A percentile compares a stretch with the other conserved stretches of the same genome.
phyloP scores from a whole-genome alignment of 2,797 vertebrate genomes.

The Diceros bicornis region DNA sequence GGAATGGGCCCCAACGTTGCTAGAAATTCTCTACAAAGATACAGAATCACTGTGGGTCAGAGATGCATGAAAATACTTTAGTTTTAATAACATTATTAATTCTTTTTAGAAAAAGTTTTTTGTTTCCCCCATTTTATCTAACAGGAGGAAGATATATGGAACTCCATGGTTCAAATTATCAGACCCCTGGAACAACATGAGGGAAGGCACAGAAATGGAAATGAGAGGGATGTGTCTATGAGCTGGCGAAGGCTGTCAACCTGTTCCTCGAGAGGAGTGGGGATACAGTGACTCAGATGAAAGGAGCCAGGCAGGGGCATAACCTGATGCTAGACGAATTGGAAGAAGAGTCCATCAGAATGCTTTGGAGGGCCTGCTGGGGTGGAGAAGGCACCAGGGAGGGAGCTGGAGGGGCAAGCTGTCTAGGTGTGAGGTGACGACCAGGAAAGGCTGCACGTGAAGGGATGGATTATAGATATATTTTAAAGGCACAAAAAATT shows the following conservation, averaged over 20 bases:
- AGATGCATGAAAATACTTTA: neutral
- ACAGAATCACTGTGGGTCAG: neutral
- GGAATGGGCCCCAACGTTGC: neutral
- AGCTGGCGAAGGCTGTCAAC: neutral
- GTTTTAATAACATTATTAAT: neutral
- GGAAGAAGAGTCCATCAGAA: neutral
- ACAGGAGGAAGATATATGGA: neutral
- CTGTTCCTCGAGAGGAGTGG: neutral
- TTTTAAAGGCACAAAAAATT: conserved; percentile 52
- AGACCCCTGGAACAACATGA: neutral
- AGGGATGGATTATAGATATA: neutral
- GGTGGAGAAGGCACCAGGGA: neutral
- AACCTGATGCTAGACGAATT: neutral
- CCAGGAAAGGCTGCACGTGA: neutral
- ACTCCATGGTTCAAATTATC: neutral
- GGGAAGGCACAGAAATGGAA: neutral
- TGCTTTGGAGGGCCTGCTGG: neutral
- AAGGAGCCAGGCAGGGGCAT: neutral
- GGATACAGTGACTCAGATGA: neutral
- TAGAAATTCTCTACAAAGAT: neutral
- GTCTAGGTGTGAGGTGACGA: neutral
- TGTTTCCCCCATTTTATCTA: neutral
- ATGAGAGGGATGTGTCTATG: neutral
- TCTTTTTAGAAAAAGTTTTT: neutral
- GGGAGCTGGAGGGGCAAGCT: neutral